These are phyloP conservation scores for Macropus fuliginosus DNA, from an alignment of 2,797 vertebrate genomes.

Conservation along the genomic window DNA sequence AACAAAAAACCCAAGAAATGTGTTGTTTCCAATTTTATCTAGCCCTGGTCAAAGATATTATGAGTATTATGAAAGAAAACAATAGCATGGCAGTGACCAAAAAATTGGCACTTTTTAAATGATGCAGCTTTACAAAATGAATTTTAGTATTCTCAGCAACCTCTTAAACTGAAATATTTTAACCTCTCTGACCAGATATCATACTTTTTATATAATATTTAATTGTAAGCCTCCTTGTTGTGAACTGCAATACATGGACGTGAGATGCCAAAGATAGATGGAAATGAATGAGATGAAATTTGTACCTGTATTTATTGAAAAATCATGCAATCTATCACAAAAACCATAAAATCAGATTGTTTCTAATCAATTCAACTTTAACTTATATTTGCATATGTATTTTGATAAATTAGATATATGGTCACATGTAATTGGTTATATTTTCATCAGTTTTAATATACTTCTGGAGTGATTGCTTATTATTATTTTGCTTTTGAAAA, in stretches of 20 bases:
- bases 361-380: constrained; percentile 23
- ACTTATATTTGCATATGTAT: background rate
- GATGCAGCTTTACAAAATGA: background rate
- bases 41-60: background rate
- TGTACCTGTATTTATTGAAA: background rate
- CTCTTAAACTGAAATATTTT: background rate
- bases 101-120: constrained; percentile 1
- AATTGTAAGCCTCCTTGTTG: background rate
- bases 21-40: background rate
- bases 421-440: background rate
- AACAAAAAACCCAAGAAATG: background rate
- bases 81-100: background rate
- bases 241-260: background rate
- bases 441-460: background rate
- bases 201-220: background rate
- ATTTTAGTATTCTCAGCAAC: constrained; percentile 33
- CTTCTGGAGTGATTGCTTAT: background rate
- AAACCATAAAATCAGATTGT: constrained; percentile 4
- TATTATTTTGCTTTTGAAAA: background rate
- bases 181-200: constrained; percentile 34
- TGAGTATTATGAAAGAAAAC: background rate
- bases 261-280: background rate
- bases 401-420: background rate
- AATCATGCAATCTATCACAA: constrained; percentile 4
- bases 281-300: background rate